These are phyloP conservation scores for Eilema griseolum DNA, from an alignment of 2,888 invertebrate species.

Conservation along the genomic window DNA sequence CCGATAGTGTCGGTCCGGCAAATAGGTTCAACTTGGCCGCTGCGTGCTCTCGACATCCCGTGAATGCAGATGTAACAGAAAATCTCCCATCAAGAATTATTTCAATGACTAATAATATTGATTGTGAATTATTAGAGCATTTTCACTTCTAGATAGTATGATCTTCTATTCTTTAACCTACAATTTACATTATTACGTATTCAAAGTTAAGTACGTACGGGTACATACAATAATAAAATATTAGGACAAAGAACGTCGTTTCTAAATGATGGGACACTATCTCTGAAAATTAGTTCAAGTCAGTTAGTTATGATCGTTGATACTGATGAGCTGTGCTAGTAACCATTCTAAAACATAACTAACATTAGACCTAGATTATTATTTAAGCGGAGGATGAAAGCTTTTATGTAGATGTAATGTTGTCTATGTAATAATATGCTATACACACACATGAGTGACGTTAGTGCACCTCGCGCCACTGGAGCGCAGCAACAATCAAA, in stretches of 20 bases:
- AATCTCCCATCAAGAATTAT: slow-evolving; percentile 57
- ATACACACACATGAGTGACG: slow-evolving; percentile 41
- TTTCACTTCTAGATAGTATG: not conserved
- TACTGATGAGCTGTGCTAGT: no score
- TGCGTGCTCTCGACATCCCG: slow-evolving; percentile 63
- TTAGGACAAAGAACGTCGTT: no score
- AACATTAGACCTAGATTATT: not conserved
- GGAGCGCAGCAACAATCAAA: slow-evolving; percentile 59
- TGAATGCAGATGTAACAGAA: slow-evolving; percentile 71
- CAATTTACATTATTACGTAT: not conserved
- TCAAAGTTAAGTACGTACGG: not conserved
- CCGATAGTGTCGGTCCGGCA: slow-evolving; percentile 80
- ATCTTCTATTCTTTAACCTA: no score
- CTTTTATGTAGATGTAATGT: slow-evolving; percentile 25
- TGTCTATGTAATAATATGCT: slow-evolving; percentile 34
- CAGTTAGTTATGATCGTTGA: no score
- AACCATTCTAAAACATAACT: no score
- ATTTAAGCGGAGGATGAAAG: not conserved
- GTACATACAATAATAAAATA: no score
- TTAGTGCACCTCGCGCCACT: slow-evolving; percentile 46
- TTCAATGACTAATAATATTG: slow-evolving; percentile 41
- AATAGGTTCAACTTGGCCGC: slow-evolving; percentile 71
- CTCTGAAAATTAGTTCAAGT: no score
- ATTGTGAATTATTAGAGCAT: not conserved
- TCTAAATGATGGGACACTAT: no score